Evolutionary conservation across 2,113 vertebrate species (phyloP).

Genomic region (Sphyrna mokarran): DNA sequence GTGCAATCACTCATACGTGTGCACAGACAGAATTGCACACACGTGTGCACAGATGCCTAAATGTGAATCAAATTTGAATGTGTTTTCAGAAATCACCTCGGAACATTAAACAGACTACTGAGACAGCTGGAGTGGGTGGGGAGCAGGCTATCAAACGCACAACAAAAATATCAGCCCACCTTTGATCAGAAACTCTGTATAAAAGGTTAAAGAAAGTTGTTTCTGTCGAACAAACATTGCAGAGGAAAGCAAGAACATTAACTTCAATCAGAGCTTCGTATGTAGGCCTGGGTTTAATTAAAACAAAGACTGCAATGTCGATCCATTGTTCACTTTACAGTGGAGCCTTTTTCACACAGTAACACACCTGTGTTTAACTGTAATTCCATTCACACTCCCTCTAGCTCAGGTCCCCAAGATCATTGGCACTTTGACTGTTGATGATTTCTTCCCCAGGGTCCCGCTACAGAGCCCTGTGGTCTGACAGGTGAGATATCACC

Average conservation of each 20-base stretch:
- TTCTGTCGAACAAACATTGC: neutral
- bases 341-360: neutral
- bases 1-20: no score
- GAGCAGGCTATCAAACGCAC: neutral
- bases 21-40: neutral
- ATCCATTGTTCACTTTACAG: neutral
- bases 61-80: no score
- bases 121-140: neutral
- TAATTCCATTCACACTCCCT: neutral
- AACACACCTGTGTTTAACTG: neutral
- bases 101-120: neutral
- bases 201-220: conserved; percentile 4
- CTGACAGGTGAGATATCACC: neutral
- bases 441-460: neutral
- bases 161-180: neutral
- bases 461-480: no score
- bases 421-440: neutral
- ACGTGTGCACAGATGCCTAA: neutral
- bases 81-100: neutral
- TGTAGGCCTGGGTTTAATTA: conserved; percentile 21
- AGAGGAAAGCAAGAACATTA: no score
- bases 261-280: neutral
- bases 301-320: neutral
- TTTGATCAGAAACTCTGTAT: neutral
- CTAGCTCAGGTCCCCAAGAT: neutral